Conservation (phyloP, 1,140 invertebrate species). For the Drosophila kohkoa region DNA sequence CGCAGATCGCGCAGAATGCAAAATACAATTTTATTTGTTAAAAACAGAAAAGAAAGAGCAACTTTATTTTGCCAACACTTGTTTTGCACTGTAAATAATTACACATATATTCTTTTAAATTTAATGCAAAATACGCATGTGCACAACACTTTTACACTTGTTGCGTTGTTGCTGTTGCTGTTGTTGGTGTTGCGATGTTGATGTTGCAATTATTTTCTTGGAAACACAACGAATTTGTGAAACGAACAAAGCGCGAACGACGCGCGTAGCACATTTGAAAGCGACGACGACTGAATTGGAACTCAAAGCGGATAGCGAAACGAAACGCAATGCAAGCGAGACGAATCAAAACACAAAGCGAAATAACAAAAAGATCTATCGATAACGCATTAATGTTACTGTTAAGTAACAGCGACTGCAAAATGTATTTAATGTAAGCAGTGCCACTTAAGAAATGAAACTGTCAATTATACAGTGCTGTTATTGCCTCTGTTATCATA, state of each 20-base stretch:
- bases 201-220: constrained; percentile 54
- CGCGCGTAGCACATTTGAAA: constrained; percentile 55
- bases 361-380: constrained; percentile 27
- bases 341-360: constrained; percentile 46
- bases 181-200: constrained; percentile 38
- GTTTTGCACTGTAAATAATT: constrained; percentile 19
- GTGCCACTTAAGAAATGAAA: no score
- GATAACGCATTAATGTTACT: constrained; percentile 15
- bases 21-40: constrained; percentile 3
- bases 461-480: no score
- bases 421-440: background rate
- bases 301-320: constrained; percentile 32
- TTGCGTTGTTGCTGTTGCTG: constrained; percentile 33
- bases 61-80: constrained; percentile 6
- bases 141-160: constrained; percentile 49
- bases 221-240: constrained; percentile 52
- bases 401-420: background rate
- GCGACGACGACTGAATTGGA: constrained; percentile 49
- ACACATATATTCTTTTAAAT: constrained; percentile 1
- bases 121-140: constrained; percentile 31
- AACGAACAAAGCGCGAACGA: constrained; percentile 47
- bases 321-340: constrained; percentile 34
- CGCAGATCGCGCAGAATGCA: constrained; percentile 56
- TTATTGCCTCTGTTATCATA: no score
- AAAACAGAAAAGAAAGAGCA: constrained; percentile 4